These are phyloP conservation scores for Heliconius congener DNA, from an alignment of 1,140 invertebrate genomes.

Conservation along the genomic window DNA sequence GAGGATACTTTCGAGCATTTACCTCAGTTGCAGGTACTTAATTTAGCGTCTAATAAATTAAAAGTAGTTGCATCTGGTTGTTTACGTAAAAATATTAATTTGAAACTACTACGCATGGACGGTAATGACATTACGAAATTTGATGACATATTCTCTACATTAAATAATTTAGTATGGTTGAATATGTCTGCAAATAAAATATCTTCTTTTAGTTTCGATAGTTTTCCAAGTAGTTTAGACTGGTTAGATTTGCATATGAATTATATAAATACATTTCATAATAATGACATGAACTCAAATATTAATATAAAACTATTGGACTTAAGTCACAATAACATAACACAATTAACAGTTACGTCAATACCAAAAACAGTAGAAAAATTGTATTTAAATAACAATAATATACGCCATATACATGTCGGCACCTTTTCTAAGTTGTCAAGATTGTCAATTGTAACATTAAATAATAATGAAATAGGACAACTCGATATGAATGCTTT, in stretches of 20 bases:
- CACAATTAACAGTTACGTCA: constrained; percentile 84
- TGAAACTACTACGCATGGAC: constrained; percentile 86
- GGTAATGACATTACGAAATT: constrained; percentile 85
- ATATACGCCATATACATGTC: constrained; percentile 85
- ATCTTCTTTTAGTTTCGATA: constrained; percentile 85
- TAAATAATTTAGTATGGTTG: constrained; percentile 86
- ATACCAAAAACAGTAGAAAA: constrained; percentile 89
- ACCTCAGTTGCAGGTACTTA: constrained; percentile 85
- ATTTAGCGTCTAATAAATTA: constrained; percentile 87
- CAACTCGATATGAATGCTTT: constrained; percentile 88
- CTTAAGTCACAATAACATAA: constrained; percentile 88
- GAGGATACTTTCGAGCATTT: constrained; percentile 86
- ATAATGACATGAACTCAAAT: constrained; percentile 67
- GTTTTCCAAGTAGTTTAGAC: constrained; percentile 85
- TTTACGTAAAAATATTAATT: constrained; percentile 84
- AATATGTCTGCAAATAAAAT: constrained; percentile 88
- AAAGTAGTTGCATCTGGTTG: constrained; percentile 84
- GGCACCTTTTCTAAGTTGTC: constrained; percentile 88
- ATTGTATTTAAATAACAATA: constrained; percentile 89
- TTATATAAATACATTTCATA: constrained; percentile 79
- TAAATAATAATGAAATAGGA: constrained; percentile 88
- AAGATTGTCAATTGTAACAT: constrained; percentile 87
- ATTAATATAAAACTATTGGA: constrained; percentile 88
- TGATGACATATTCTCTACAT: constrained; percentile 84
- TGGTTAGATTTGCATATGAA: constrained; percentile 88